phyloP scores from a whole-genome alignment of 2,797 vertebrate genomes.

The Bradypodion pumilum region DNA sequence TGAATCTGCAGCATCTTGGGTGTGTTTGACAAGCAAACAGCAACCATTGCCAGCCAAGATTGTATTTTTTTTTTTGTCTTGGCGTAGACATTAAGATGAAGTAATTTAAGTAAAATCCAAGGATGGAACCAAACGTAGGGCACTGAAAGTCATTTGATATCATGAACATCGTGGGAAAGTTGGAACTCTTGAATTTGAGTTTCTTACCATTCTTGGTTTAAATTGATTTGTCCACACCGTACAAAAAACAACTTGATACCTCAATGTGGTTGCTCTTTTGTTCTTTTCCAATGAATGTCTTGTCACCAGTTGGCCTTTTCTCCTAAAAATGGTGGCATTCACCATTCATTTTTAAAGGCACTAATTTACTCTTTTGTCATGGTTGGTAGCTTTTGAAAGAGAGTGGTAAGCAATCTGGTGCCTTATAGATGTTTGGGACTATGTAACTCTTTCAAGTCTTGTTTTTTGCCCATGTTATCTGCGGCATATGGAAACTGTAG shows the following conservation, averaged over 20 bases:
- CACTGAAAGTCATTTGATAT: background rate
- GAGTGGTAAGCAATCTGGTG: background rate
- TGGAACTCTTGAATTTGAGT: background rate
- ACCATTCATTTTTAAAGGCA: too few species aligned
- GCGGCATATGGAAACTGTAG: background rate
- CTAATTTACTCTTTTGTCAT: background rate
- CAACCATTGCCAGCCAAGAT: too few species aligned
- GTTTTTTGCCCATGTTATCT: background rate
- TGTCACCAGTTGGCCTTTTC: background rate
- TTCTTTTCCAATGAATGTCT: too few species aligned
- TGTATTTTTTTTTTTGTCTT: background rate
- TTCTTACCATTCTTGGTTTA: background rate
- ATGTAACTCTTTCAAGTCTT: background rate
- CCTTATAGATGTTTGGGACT: background rate
- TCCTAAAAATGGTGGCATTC: background rate
- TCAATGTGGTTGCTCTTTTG: background rate
- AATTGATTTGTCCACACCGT: background rate
- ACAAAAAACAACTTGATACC: background rate
- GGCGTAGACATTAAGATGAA: background rate
- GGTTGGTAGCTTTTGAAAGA: background rate
- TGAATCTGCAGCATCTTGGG: conserved; percentile 20
- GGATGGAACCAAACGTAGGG: background rate
- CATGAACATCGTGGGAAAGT: background rate
- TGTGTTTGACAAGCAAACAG: too few species aligned
- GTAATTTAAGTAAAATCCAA: too few species aligned